These are phyloP conservation scores for Colletes gigas DNA, from an alignment of 1,140 invertebrate genomes.

Conservation along the genomic window DNA sequence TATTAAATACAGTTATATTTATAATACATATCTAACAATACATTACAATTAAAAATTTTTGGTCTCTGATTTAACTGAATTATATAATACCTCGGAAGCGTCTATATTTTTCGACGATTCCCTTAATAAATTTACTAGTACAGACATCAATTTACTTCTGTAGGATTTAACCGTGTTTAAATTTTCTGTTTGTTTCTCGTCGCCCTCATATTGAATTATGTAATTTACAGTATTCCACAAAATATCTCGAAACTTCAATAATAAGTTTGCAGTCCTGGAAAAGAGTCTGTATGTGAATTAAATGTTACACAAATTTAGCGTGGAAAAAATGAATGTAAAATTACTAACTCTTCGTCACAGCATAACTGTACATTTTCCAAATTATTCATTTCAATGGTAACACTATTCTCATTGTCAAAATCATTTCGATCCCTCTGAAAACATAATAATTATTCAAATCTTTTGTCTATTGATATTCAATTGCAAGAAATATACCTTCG, in stretches of 20 bases:
- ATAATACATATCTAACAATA: neutral
- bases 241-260: conserved; percentile 79
- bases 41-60: neutral
- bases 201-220: conserved; percentile 78
- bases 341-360: conserved; percentile 77
- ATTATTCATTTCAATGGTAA: conserved; percentile 68
- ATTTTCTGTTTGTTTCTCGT: neutral
- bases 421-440: conserved; percentile 13
- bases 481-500: conserved; percentile 62
- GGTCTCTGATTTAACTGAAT: neutral
- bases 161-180: neutral
- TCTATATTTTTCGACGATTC: conserved; percentile 1
- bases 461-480: neutral
- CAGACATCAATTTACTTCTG: conserved; percentile 13
- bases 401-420: neutral
- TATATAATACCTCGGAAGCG: neutral
- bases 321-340: conserved; percentile 23
- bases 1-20: too few relatives aligned
- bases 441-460: neutral
- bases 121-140: conserved; percentile 1
- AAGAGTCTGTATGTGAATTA: conserved; percentile 50
- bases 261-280: conserved; percentile 76
- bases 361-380: conserved; percentile 73
- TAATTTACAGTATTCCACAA: conserved; percentile 82
- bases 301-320: neutral